Evolutionary conservation across 2,888 invertebrate genomes (phyloP).

Genomic region (Oxyteleia sp.): DNA sequence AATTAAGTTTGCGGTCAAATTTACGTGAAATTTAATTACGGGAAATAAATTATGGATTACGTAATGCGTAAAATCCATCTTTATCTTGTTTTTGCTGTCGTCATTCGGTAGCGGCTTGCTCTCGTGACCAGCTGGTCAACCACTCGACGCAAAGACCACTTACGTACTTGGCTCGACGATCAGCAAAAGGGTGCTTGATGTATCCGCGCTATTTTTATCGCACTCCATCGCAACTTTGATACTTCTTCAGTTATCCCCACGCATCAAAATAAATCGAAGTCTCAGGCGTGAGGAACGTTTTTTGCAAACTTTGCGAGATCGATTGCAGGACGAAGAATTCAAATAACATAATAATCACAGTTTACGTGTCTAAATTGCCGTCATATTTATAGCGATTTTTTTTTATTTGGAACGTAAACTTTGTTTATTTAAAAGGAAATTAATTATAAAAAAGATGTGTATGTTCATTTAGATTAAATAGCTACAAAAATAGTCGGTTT

Average conservation of each 20-base stretch:
- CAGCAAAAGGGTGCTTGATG: conserved; percentile 80
- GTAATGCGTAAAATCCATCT: conserved; percentile 47
- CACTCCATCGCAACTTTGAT: conserved; percentile 66
- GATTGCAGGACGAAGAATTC: background rate
- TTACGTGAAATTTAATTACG: conserved; percentile 42
- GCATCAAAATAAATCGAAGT: conserved; percentile 37
- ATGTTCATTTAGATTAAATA: no score
- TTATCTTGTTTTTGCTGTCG: conserved; percentile 57
- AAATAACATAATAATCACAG: background rate
- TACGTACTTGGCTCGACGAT: conserved; percentile 80
- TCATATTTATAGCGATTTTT: no score
- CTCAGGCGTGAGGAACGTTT: background rate
- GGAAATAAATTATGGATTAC: conserved; percentile 45
- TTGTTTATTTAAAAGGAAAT: no score
- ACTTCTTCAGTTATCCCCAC: conserved; percentile 73
- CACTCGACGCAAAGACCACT: conserved; percentile 82
- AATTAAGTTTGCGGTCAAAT: conserved; percentile 25
- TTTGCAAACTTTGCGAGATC: background rate
- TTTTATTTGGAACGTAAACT: no score
- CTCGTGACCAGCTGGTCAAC: conserved; percentile 82
- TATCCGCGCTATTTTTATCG: conserved; percentile 80
- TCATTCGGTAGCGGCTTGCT: conserved; percentile 57
- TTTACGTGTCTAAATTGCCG: background rate
- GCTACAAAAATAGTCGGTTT: no score
- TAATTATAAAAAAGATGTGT: no score